Evolutionary conservation across 2,113 vertebrate genomes (phyloP).

Genomic region (Misgurnus anguillicaudatus): DNA sequence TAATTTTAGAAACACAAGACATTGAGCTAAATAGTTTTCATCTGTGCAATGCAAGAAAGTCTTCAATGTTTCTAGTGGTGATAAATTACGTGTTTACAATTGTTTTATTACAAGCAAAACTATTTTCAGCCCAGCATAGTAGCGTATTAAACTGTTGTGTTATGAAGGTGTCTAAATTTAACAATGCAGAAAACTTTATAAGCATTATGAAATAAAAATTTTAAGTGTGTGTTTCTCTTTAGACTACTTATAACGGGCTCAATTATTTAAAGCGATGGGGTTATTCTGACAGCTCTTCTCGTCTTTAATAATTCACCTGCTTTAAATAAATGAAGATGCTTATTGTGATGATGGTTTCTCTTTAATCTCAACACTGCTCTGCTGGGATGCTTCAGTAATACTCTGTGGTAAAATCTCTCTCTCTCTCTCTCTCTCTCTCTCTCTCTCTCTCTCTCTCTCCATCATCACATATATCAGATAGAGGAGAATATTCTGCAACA

Average conservation of each 20-base stretch:
- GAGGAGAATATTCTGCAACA: constrained; percentile 65
- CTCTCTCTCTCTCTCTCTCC: constrained; percentile 6
- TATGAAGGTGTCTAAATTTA: not conserved
- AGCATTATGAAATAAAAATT: not conserved
- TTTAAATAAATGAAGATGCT: constrained; percentile 16
- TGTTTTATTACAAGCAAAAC: too few relatives aligned
- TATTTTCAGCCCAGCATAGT: too few relatives aligned
- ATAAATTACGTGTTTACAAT: too few relatives aligned
- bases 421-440: constrained; percentile 30
- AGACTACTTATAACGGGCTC: not conserved
- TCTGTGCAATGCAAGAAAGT: too few relatives aligned
- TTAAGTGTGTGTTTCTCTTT: not conserved
- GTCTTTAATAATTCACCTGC: not conserved
- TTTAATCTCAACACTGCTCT: not conserved
- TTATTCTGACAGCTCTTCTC: not conserved
- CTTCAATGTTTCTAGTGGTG: too few relatives aligned
- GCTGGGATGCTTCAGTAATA: not conserved
- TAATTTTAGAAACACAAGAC: too few relatives aligned
- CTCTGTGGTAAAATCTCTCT: not conserved
- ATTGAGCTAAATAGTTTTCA: too few relatives aligned
- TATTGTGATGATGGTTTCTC: not conserved
- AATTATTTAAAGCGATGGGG: not conserved
- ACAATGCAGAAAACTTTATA: not conserved
- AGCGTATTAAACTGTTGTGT: too few relatives aligned
- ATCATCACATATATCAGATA: constrained; percentile 67